Percentiles rank a stretch among this genome's conserved stretches.
Evolutionary conservation across 2,113 vertebrate species (phyloP).

Genomic region (Synodontis membranacea): DNA sequence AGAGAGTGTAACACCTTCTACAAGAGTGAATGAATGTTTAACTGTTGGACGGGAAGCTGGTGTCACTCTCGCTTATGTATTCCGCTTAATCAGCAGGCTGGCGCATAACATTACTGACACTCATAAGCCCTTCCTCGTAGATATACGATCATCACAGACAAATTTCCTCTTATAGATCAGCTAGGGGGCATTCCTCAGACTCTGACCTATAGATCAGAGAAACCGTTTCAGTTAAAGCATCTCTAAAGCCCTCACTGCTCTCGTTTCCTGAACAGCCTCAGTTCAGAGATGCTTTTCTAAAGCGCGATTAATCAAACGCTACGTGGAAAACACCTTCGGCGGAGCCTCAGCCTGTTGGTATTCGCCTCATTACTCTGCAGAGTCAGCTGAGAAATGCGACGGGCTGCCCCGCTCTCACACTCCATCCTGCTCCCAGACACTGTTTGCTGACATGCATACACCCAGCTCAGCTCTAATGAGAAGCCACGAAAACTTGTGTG

Average conservation of each 20-base stretch:
- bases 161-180: conserved; percentile 1
- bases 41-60: conserved; percentile 39
- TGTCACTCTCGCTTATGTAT: conserved; percentile 23
- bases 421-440: conserved; percentile 46
- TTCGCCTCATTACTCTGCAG: conserved; percentile 60
- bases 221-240: neutral
- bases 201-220: conserved; percentile 22
- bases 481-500: conserved; percentile 25
- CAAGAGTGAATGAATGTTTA: conserved; percentile 44
- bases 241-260: neutral
- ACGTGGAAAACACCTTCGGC: conserved; percentile 54
- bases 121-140: neutral
- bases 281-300: conserved; percentile 37
- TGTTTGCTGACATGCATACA: conserved; percentile 59
- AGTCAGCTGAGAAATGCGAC: conserved; percentile 54
- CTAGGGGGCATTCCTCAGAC: neutral
- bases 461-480: conserved; percentile 47
- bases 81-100: conserved; percentile 41
- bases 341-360: conserved; percentile 39
- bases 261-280: conserved; percentile 5
- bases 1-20: neutral
- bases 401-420: conserved; percentile 39
- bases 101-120: conserved; percentile 37
- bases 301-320: conserved; percentile 51
- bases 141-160: neutral